A percentile compares a stretch with the other conserved stretches of the same genome.
These are phyloP conservation scores for Chrysolina americana DNA, from an alignment of 2,888 invertebrate genomes.

Conservation along the genomic window DNA sequence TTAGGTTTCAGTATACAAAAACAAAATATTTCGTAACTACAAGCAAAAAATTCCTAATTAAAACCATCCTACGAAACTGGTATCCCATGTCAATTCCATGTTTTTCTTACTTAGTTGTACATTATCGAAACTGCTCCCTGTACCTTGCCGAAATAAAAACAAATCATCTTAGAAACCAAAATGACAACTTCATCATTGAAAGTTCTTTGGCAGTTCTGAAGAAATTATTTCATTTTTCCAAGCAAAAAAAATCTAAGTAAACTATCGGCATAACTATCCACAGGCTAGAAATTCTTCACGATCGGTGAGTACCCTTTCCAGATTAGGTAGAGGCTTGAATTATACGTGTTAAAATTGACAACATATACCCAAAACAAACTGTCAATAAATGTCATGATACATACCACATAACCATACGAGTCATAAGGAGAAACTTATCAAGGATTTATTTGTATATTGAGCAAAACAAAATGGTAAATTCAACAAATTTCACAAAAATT, in stretches of 20 bases:
- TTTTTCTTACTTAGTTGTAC: background rate
- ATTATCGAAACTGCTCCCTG: background rate
- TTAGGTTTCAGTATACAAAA: no score
- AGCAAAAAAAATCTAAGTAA: conserved; percentile 28
- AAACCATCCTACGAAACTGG: no score
- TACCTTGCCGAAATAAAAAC: background rate
- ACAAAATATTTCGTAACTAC: no score
- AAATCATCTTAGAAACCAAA: conserved; percentile 18
- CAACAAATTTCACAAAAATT: no score
- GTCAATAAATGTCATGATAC: conserved; percentile 23
- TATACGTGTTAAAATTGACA: conserved; percentile 19
- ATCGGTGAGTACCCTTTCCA: conserved; percentile 24
- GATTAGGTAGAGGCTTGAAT: background rate
- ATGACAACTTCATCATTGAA: conserved; percentile 25
- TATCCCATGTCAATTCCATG: background rate
- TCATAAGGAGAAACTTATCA: background rate
- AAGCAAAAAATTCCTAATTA: no score
- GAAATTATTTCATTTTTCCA: conserved; percentile 27
- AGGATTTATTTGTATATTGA: background rate
- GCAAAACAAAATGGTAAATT: no score
- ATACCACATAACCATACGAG: background rate
- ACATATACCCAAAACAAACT: conserved; percentile 8
- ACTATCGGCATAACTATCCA: conserved; percentile 8
- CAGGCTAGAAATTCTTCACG: conserved; percentile 7
- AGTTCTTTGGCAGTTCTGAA: conserved; percentile 41